Evolutionary conservation across 2,797 vertebrate species (phyloP), one percentile per base, ranked within the genome.

Genomic region (Schizopygopsis pylzovi): DNA sequence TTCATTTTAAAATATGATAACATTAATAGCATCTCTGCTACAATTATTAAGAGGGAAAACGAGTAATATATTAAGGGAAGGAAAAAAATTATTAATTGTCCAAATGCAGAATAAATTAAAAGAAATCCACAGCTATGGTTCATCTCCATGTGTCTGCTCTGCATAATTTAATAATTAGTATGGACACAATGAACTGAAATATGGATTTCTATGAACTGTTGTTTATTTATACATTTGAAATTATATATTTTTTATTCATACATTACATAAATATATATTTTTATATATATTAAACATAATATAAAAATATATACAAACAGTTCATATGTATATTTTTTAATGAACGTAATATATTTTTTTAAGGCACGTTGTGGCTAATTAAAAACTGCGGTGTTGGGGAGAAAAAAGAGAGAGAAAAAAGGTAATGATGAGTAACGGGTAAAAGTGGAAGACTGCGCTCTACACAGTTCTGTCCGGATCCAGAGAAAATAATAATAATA

Each of bases 1-100:
- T 73, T 76, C 61, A 67, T 90, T 85, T 72, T 28, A 43, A 85
- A n/a, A 80, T 16, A 79, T 68, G n/a, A 80, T 39, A 78, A 65
- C 56, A 65, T 71, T 87, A 88, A 87, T 78, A 88, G 18, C 47
- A 86, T 79, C 76, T 84, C 80, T 41, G 72, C 77, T 68, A 79
- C 79, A 47, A 76, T 28, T 61, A 75, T 76, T 85, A 78, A 90
- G 61, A 84, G 84, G 88, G 84, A 91, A 90, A 90, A 91, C 88
- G 54, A 90, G 88, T 85, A 90, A 89, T 9, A 83, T 43, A 67
- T 13, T 16, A n/a, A 61, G 33, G 39, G 52, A n/a, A 61, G 33
- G 39, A 6, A 33, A 77, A 52, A 15, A 76, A 25, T 49, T 7
- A 7, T 2, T 12, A 39, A 72, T 65, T 41, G 49, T 65, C 11